Evolutionary conservation across 2,888 invertebrate species (phyloP).

Genomic region (Cataglyphis altisquamis): DNA sequence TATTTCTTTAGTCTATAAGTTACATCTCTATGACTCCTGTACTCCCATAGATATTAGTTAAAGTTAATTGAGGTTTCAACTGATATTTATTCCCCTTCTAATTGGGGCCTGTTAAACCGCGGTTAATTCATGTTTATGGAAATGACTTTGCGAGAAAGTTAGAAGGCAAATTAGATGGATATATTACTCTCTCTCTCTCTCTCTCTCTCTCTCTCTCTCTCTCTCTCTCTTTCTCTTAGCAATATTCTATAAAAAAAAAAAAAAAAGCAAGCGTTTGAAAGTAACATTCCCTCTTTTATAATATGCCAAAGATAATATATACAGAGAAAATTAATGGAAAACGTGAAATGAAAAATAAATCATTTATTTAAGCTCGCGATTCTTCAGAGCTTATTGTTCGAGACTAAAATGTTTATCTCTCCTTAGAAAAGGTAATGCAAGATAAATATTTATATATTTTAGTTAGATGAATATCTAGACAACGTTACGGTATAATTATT

Average conservation of each 20-base stretch:
- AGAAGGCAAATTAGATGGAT: not conserved
- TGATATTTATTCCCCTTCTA: not conserved
- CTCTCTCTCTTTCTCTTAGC: too few relatives aligned
- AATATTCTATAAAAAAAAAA: not conserved
- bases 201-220: too few relatives aligned
- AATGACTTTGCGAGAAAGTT: not conserved
- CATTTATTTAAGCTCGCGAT: not conserved
- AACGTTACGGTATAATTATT: not conserved
- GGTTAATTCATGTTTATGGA: conserved; percentile 6
- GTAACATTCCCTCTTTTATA: not conserved
- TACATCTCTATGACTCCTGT: not conserved
- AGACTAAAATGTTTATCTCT: not conserved
- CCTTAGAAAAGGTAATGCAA: not conserved
- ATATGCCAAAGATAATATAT: not conserved
- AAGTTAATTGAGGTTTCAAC: not conserved
- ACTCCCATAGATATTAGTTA: not conserved
- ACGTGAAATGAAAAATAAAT: not conserved
- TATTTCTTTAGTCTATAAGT: not conserved
- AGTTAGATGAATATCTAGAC: not conserved
- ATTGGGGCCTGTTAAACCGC: not conserved
- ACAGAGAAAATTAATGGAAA: not conserved
- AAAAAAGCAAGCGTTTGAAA: not conserved
- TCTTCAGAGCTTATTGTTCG: not conserved
- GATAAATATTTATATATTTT: not conserved
- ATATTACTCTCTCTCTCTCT: too few relatives aligned